Conservation (phyloP, 1,140 invertebrate genomes). For the Hormaphis cornu region DNA sequence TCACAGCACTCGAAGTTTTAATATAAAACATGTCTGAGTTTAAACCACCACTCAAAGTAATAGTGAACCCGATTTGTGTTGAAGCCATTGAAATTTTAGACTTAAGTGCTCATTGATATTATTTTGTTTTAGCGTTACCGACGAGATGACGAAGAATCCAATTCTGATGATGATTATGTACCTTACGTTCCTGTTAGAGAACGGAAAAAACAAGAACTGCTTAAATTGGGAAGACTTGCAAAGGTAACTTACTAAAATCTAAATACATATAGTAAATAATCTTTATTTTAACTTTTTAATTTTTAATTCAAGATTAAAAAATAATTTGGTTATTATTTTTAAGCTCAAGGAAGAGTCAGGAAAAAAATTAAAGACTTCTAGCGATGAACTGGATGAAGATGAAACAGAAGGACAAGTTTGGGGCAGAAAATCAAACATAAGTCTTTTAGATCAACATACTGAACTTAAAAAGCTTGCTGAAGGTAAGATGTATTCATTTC, state of each 20-base stretch:
- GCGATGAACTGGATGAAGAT: constrained; percentile 65
- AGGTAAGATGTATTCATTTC: constrained; percentile 45
- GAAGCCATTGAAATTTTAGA: too few relatives aligned
- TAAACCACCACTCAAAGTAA: too few relatives aligned
- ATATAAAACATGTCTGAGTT: too few relatives aligned
- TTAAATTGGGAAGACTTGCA: constrained; percentile 63
- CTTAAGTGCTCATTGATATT: background rate
- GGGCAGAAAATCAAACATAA: constrained; percentile 85
- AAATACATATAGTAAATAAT: background rate
- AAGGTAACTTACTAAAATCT: constrained; percentile 42
- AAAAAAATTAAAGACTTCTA: constrained; percentile 54
- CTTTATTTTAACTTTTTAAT: background rate
- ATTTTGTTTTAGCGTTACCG: constrained; percentile 8
- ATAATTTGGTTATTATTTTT: too few relatives aligned
- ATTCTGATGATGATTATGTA: constrained; percentile 62
- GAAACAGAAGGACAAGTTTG: constrained; percentile 68
- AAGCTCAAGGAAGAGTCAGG: constrained; percentile 46
- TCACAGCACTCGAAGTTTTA: too few relatives aligned
- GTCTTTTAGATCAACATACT: constrained; percentile 88
- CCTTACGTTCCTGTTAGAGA: constrained; percentile 88
- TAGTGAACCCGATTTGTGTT: too few relatives aligned
- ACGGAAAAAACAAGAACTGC: constrained; percentile 67
- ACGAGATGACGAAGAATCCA: constrained; percentile 33
- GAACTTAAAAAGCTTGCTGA: constrained; percentile 93
- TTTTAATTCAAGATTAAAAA: too few relatives aligned